These are phyloP conservation scores for Cryptotis parvus DNA, from an alignment of 2,113 vertebrate species.

Conservation along the genomic window DNA sequence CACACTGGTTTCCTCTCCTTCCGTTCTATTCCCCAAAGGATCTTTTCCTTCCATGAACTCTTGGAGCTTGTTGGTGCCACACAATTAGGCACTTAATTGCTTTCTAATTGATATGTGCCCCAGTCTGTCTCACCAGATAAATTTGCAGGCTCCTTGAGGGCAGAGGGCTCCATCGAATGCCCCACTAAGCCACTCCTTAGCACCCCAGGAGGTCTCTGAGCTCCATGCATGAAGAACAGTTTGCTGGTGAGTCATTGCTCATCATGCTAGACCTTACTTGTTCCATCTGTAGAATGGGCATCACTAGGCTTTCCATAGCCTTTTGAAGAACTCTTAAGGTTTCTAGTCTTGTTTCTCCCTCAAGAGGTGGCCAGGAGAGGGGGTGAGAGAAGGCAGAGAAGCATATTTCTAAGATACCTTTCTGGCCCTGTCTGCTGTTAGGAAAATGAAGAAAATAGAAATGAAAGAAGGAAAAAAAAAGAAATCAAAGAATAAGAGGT, in stretches of 20 bases:
- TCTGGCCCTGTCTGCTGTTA: neutral
- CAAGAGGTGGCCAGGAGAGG: neutral
- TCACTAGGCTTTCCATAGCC: neutral
- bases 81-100: constrained; percentile 80
- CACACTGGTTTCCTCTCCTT: neutral
- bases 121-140: constrained; percentile 61
- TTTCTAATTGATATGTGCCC: constrained; percentile 76
- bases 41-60: constrained; percentile 54
- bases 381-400: neutral
- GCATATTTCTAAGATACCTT: neutral
- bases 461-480: neutral
- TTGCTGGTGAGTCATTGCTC: neutral
- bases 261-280: neutral
- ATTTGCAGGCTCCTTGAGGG: constrained; percentile 63
- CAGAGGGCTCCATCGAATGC: constrained; percentile 7
- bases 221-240: no score
- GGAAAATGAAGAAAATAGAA: neutral
- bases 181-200: neutral
- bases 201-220: neutral
- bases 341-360: neutral
- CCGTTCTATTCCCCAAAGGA: constrained; percentile 40
- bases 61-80: constrained; percentile 77
- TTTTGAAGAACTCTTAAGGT: neutral
- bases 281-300: constrained; percentile 37
- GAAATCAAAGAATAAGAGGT: neutral